These are phyloP conservation scores for Drosophila testacea DNA, from an alignment of 2,888 invertebrate species.

Conservation along the genomic window DNA sequence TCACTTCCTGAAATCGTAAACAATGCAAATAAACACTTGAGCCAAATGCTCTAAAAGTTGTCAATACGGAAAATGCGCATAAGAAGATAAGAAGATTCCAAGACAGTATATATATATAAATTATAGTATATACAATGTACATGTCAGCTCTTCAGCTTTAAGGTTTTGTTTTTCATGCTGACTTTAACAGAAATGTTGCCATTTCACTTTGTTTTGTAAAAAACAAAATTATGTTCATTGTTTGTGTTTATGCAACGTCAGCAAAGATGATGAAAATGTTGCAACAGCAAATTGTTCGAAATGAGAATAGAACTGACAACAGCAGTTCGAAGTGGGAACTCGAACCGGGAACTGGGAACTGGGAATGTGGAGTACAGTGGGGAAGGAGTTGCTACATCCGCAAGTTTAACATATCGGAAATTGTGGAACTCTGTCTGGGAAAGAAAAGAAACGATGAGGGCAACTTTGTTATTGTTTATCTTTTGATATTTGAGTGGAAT, in stretches of 20 bases:
- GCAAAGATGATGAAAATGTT: slow-evolving; percentile 31
- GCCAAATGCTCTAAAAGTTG: slow-evolving; percentile 33
- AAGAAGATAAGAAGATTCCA: slow-evolving; percentile 18
- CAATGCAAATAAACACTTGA: slow-evolving; percentile 53
- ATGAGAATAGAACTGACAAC: slow-evolving; percentile 22
- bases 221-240: slow-evolving; percentile 42
- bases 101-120: background rate
- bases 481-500: slow-evolving; percentile 44
- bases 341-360: slow-evolving; percentile 3
- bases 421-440: slow-evolving; percentile 1
- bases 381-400: slow-evolving; percentile 43
- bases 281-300: slow-evolving; percentile 29
- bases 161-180: slow-evolving; percentile 34
- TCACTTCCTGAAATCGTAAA: slow-evolving; percentile 54
- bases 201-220: slow-evolving; percentile 30
- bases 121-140: background rate
- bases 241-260: slow-evolving; percentile 55
- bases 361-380: background rate
- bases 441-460: background rate
- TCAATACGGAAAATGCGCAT: slow-evolving; percentile 27
- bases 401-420: slow-evolving; percentile 52
- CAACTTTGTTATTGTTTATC: slow-evolving; percentile 34
- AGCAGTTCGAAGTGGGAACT: slow-evolving; percentile 13
- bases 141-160: background rate
- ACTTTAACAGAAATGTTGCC: slow-evolving; percentile 27